Evolutionary conservation across 2,888 invertebrate species (phyloP).

Genomic region (Xylocampa areola): DNA sequence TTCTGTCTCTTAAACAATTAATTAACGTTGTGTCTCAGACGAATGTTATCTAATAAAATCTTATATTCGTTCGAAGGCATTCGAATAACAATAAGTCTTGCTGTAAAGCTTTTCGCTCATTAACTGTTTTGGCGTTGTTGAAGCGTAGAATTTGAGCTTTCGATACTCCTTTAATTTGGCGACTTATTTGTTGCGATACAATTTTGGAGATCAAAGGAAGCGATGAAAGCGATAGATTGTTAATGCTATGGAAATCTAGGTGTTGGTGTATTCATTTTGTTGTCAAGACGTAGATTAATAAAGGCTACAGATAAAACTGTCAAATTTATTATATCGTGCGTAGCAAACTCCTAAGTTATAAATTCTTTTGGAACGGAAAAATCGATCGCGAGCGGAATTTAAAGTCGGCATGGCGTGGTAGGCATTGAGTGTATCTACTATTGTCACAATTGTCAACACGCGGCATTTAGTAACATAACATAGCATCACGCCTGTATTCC

Average conservation of each 20-base stretch:
- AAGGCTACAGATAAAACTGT: not conserved
- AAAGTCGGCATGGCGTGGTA: too few relatives aligned
- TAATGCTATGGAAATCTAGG: not conserved
- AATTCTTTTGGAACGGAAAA: too few relatives aligned
- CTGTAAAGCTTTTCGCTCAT: constrained; percentile 81
- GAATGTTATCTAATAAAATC: constrained; percentile 49
- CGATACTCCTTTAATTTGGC: constrained; percentile 77
- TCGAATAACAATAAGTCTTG: constrained; percentile 66
- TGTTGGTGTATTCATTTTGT: not conserved
- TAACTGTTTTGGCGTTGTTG: constrained; percentile 63
- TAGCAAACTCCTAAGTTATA: too few relatives aligned
- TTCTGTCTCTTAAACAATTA: constrained; percentile 37
- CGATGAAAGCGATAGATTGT: not conserved
- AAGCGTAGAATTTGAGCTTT: constrained; percentile 63
- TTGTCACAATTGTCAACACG: too few relatives aligned
- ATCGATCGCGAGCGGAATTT: too few relatives aligned
- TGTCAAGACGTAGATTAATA: not conserved
- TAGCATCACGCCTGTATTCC: too few relatives aligned
- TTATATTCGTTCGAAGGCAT: constrained; percentile 45
- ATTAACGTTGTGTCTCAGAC: constrained; percentile 44
- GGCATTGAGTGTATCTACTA: too few relatives aligned
- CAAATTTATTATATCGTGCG: too few relatives aligned
- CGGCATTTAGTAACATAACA: too few relatives aligned
- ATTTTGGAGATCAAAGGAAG: constrained; percentile 40
- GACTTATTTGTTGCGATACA: constrained; percentile 75